A percentile compares a stretch with the other conserved stretches of the same genome.
These are phyloP conservation scores for Torymus aiolomorphi DNA, from an alignment of 2,888 invertebrate genomes.

Conservation along the genomic window DNA sequence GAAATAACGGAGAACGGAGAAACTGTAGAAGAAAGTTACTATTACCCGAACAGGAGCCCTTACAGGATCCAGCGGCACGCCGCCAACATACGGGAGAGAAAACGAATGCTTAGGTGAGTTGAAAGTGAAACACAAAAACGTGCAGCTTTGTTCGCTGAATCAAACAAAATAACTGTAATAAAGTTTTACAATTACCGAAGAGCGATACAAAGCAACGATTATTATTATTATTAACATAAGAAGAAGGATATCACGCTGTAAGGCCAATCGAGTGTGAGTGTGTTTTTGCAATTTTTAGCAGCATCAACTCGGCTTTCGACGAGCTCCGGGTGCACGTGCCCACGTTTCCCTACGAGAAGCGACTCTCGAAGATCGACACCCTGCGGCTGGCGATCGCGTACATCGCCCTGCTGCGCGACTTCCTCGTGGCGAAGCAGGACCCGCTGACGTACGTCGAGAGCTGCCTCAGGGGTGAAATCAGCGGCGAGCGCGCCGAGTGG, in stretches of 20 bases:
- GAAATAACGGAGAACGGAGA: constrained; percentile 71
- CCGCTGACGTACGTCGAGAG: constrained; percentile 95
- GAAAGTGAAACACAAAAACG: background rate
- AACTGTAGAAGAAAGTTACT: constrained; percentile 77
- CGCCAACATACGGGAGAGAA: constrained; percentile 96
- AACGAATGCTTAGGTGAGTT: constrained; percentile 96
- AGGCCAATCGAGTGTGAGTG: constrained; percentile 66
- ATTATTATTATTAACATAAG: too few relatives aligned
- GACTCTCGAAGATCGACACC: constrained; percentile 98
- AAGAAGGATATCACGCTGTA: background rate
- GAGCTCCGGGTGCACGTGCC: constrained; percentile 98
- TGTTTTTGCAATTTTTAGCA: constrained; percentile 82
- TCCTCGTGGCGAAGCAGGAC: constrained; percentile 91
- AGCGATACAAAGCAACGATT: too few relatives aligned
- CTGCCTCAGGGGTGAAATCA: constrained; percentile 92
- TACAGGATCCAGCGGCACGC: constrained; percentile 94
- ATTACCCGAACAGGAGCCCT: constrained; percentile 82
- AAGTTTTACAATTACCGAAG: too few relatives aligned
- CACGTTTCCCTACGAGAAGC: constrained; percentile 98
- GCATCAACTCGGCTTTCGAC: constrained; percentile 99
- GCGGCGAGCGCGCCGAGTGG: constrained; percentile 93
- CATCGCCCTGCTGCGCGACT: constrained; percentile 94
- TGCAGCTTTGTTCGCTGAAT: too few relatives aligned
- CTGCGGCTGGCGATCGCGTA: constrained; percentile 97
- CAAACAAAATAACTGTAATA: too few relatives aligned